These are phyloP conservation scores for Pollenia angustigena DNA, from an alignment of 2,888 invertebrate genomes.

Conservation along the genomic window DNA sequence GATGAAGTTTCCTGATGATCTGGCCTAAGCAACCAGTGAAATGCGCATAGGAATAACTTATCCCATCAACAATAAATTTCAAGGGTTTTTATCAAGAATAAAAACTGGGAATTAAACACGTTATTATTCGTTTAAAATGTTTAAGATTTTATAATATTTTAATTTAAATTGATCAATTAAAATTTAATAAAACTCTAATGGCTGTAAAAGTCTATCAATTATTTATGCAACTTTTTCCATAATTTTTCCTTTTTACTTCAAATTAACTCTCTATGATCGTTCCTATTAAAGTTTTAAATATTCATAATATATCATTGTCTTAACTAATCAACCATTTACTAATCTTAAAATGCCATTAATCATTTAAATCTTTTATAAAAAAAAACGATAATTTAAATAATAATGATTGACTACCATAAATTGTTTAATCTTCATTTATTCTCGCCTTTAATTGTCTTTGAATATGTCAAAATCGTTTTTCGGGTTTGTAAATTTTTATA, in stretches of 20 bases:
- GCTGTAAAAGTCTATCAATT: too few species aligned
- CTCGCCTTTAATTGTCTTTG: conserved; percentile 23
- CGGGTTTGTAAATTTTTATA: neutral
- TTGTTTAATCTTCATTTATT: conserved; percentile 57
- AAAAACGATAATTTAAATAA: conserved; percentile 18
- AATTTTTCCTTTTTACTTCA: neutral
- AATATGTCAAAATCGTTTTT: conserved; percentile 3
- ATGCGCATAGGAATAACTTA: too few species aligned
- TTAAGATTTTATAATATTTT: too few species aligned
- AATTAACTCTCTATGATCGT: neutral
- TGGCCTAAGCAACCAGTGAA: too few species aligned
- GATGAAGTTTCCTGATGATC: too few species aligned
- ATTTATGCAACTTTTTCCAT: neutral
- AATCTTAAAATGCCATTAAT: conserved; percentile 52
- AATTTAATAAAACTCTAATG: too few species aligned
- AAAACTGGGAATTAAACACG: too few species aligned
- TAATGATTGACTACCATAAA: conserved; percentile 50
- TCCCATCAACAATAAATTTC: too few species aligned
- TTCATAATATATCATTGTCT: neutral
- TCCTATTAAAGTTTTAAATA: neutral
- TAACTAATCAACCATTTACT: neutral
- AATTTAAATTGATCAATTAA: too few species aligned
- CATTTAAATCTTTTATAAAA: conserved; percentile 19
- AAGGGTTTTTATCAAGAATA: too few species aligned
- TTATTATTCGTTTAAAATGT: too few species aligned